Base-by-base conservation (phyloP, 2,888 invertebrate species). In the Esperia sulphurella region DNA sequence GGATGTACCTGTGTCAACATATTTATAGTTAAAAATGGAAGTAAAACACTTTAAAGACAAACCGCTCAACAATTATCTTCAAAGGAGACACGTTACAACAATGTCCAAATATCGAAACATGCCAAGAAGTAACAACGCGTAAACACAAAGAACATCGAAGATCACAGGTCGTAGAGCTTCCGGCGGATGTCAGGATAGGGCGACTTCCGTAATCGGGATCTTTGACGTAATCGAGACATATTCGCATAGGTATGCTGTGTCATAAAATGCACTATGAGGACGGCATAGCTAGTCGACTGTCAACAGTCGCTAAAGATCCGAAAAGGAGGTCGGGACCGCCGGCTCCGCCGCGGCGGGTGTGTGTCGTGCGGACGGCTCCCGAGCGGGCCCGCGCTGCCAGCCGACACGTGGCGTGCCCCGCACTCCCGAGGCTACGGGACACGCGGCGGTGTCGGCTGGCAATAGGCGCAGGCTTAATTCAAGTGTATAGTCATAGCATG, bases 271-370 rank as follows among this genome's bases (percentile, higher is more conserved):
- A 49, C 30, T 12, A 1, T 31, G 30, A 33, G 41, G 14, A 1
- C 10, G 13, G 14, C n/a, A 45, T 9, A 30, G 6, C 9, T 21
- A 41, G 8, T 14, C 5, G 12, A 39, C 13, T 10, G 10, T 7
- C 4, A 8, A 29, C 10, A 63, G 59, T 57, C 58, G 57, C 55
- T 63, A 66, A 65, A 63, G 65, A 63, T 63, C 65, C 58, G 70
- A 65, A 65, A 68, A 69, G 79, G 75, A 76, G 68, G 71, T 71
- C 75, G 75, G 75, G 75, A 79, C 75, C 78, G 79, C 86, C 87
- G 85, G 86, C 87, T 84, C 88, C 88, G 85, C 82, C 82, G 81
- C 88, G 82, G 46, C 73, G 68, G 75, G 78, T 83, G 84, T 83
- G 82, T 83, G 77, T 81, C 77, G 39, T 39, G 39, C 38, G 38